A percentile compares a stretch with the other conserved stretches of the same genome.
phyloP scores from a whole-genome alignment of 2,888 invertebrate species.

The Amphipyra berbera region DNA sequence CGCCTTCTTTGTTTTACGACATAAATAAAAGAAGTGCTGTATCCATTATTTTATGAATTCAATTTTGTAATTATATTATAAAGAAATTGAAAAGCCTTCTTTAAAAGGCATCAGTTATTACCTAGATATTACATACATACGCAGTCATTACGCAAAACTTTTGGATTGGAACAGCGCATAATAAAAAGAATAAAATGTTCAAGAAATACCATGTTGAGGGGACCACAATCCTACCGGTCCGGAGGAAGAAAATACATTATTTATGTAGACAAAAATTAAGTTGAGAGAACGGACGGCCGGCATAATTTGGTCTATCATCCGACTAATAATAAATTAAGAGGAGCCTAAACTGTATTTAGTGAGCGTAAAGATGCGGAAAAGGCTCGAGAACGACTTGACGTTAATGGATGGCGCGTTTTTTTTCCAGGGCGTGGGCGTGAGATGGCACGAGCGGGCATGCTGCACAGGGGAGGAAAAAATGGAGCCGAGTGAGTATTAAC shows the following conservation, averaged over 20 bases:
- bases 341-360: conserved; percentile 76
- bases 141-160: background rate
- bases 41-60: too few species aligned
- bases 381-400: conserved; percentile 73
- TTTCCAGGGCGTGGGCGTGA: conserved; percentile 90
- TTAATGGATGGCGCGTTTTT: conserved; percentile 81
- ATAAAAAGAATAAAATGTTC: conserved; percentile 11
- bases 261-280: conserved; percentile 62
- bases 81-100: too few species aligned
- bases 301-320: conserved; percentile 71
- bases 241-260: conserved; percentile 57
- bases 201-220: conserved; percentile 21
- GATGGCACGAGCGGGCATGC: conserved; percentile 94
- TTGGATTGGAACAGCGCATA: too few species aligned
- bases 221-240: conserved; percentile 41
- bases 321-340: conserved; percentile 73
- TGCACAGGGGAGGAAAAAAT: conserved; percentile 93
- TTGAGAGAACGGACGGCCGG: conserved; percentile 45
- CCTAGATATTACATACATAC: too few species aligned
- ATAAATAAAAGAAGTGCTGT: too few species aligned
- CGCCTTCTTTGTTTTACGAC: conserved; percentile 7
- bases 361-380: conserved; percentile 78
- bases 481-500: conserved; percentile 92
- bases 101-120: too few species aligned
- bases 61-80: too few species aligned